phyloP scores from a whole-genome alignment of 2,888 invertebrate genomes.

The Hirtodrosophila confusa region DNA sequence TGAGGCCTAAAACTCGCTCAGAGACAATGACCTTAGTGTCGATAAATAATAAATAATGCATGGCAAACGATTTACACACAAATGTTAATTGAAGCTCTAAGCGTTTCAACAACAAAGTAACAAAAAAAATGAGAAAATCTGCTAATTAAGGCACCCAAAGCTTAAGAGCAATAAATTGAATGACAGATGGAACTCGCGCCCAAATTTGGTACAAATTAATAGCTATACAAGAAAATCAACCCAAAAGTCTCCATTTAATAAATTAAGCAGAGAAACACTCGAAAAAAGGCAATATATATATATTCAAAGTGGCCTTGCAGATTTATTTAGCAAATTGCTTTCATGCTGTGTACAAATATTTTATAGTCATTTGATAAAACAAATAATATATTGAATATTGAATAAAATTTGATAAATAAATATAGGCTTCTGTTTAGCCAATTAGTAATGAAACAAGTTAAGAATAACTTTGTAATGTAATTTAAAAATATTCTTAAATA shows the following conservation, averaged over 20 bases:
- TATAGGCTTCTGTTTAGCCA: too few relatives aligned
- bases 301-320: not conserved
- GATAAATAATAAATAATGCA: constrained; percentile 45
- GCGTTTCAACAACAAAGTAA: constrained; percentile 8
- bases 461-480: too few relatives aligned
- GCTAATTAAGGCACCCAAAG: constrained; percentile 58
- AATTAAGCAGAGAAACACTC: constrained; percentile 12
- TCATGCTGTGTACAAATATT: too few relatives aligned
- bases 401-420: too few relatives aligned
- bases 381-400: not conserved
- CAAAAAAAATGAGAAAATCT: constrained; percentile 44
- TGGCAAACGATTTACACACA: constrained; percentile 54
- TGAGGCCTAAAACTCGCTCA: constrained; percentile 27
- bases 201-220: constrained; percentile 27
- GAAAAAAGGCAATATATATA: not conserved
- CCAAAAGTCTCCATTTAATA: constrained; percentile 20
- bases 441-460: too few relatives aligned
- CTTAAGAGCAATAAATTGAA: constrained; percentile 42
- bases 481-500: too few relatives aligned
- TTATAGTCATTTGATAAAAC: too few relatives aligned
- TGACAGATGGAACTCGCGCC: constrained; percentile 37
- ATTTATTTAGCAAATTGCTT: too few relatives aligned
- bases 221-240: constrained; percentile 13
- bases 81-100: constrained; percentile 59
- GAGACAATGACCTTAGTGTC: constrained; percentile 58